Base-by-base conservation (phyloP, 23 tunicate species). In the Trididemnum miniatum region DNA sequence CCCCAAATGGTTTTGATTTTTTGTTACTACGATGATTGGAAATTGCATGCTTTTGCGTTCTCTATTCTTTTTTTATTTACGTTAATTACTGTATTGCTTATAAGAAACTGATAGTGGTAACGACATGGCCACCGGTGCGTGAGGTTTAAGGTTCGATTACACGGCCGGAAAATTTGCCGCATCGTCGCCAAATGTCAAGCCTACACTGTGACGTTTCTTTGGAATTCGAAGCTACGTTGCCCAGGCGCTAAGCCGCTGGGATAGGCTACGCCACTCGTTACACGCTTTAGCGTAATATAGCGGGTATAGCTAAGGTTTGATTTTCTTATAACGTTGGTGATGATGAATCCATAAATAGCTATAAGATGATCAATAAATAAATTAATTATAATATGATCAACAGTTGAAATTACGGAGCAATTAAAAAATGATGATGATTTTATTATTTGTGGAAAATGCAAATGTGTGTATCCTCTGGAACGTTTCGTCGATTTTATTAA, bases 401-500 rank as follows among this genome's bases (percentile, higher is more conserved):
- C n/a, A n/a, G n/a, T n/a, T n/a, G n/a, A n/a, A n/a, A n/a, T n/a
- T n/a, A n/a, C n/a, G n/a, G 12, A 31, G 5, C 7, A 31, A 29
- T 69, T 38, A n/a, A 7, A 31, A 31, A 69, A 18, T 4, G 39
- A 69, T 30, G 76, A 69, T 3, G 76, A 69, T 69, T 32, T 31
- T 9, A 23, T 69, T 69, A 38, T 69, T 69, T 69, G 76, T 31
- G 76, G 76, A 29, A 31, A 30, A 69, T 69, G 76, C 76, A 69
- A 69, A 38, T 33, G 23, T 32, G 23, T 38, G 15, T 69, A 30
- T n/a, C 76, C 76, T 31, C 40, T 69, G 30, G 20, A 69, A 4
- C 31, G 9, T 12, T 69, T 69, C 23, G 39, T 12, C 40, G 38
- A 69, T 5, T 69, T 69, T 38, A 32, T 69, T 31, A 37, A 69